Conservation (phyloP, 1,140 invertebrate genomes). For the Eurosta solidaginis region DNA sequence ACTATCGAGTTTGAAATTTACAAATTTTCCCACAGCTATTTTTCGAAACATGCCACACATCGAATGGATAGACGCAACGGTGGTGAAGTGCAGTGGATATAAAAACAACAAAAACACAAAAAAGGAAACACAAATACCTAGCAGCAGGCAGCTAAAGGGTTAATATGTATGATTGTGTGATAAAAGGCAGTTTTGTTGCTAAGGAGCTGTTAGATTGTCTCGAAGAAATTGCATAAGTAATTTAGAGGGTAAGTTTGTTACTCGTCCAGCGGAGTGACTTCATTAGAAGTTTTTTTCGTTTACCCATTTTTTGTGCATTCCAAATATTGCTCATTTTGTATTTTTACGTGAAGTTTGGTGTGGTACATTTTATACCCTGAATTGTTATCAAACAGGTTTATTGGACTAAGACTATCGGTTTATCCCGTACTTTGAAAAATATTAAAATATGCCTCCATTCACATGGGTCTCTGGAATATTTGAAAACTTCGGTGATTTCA, state of each 20-base stretch:
- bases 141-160: background rate
- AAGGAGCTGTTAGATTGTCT: constrained; percentile 6
- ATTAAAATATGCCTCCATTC: too few relatives aligned
- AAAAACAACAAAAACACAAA: background rate
- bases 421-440: too few relatives aligned
- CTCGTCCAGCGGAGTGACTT: background rate
- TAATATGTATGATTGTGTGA: background rate
- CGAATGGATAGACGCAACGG: too few relatives aligned
- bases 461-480: too few relatives aligned
- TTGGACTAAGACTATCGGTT: too few relatives aligned
- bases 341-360: background rate
- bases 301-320: background rate
- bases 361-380: background rate
- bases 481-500: too few relatives aligned
- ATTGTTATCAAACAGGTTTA: too few relatives aligned
- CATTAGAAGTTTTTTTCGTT: background rate
- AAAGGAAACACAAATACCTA: background rate
- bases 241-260: background rate
- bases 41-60: background rate
- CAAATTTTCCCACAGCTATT: background rate
- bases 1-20: background rate
- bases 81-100: background rate
- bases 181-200: background rate
- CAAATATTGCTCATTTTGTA: background rate
- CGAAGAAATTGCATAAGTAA: background rate